These are phyloP conservation scores for Dipodomys ordii DNA, from an alignment of 2,113 vertebrate species.

Conservation along the genomic window DNA sequence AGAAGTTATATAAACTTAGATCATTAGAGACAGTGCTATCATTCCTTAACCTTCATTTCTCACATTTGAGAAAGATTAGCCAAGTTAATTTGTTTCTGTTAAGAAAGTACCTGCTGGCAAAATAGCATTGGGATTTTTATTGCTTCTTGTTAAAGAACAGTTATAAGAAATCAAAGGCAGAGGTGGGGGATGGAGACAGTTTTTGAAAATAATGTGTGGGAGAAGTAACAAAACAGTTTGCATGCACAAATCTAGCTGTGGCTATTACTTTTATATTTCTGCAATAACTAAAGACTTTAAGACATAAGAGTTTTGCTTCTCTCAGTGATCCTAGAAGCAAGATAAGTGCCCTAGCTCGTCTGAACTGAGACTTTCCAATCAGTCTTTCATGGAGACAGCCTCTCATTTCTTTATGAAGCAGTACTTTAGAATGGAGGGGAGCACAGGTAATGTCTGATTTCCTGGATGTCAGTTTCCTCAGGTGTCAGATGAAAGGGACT, in stretches of 20 bases:
- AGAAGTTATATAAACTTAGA: neutral
- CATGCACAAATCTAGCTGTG: neutral
- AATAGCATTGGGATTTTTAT: neutral
- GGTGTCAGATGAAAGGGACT: neutral
- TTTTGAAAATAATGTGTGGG: neutral
- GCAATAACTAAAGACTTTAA: neutral
- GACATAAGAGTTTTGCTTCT: neutral
- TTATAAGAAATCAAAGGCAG: neutral
- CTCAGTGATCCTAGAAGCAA: neutral
- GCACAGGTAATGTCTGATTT: fast-evolving
- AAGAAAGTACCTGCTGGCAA: neutral
- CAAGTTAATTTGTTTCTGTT: neutral
- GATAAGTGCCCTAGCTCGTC: neutral
- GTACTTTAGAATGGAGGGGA: neutral
- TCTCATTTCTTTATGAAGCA: neutral
- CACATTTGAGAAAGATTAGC: neutral
- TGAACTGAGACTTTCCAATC: neutral
- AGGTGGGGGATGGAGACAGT: neutral
- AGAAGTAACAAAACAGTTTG: neutral
- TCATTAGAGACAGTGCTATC: neutral
- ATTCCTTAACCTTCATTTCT: neutral
- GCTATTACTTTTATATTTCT: neutral
- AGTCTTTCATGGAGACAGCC: too few relatives aligned
- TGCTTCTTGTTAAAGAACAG: neutral
- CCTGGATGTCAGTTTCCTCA: neutral